Conservation (phyloP, 2,888 invertebrate species). For the Ophion obscuratus region DNA sequence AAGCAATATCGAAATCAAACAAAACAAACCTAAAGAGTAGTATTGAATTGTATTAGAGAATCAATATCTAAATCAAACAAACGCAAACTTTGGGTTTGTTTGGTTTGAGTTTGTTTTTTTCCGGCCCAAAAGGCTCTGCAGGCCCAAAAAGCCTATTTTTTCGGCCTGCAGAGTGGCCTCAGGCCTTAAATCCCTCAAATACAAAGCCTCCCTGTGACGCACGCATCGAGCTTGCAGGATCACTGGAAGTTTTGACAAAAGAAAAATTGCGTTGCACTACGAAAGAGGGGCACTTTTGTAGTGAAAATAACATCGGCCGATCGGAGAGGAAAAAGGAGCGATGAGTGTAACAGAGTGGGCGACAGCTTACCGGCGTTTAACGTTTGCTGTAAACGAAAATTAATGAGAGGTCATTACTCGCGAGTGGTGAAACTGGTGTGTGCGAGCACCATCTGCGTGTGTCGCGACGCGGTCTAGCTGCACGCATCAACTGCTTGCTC, state of each 20-base stretch:
- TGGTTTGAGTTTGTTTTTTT: too few species aligned
- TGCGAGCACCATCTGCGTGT: conserved; percentile 55
- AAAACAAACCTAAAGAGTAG: too few species aligned
- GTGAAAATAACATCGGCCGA: conserved; percentile 12
- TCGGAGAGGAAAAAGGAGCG: conserved; percentile 10
- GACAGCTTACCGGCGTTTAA: conserved; percentile 37
- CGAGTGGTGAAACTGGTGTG: conserved; percentile 25
- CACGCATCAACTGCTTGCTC: conserved; percentile 62
- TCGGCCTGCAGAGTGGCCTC: too few species aligned
- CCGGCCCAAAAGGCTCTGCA: too few species aligned
- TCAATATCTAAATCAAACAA: too few species aligned
- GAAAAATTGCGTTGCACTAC: neutral
- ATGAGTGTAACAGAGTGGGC: conserved; percentile 9
- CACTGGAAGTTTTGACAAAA: neutral
- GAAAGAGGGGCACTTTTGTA: neutral
- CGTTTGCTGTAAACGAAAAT: conserved; percentile 61
- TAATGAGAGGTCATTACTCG: conserved; percentile 62
- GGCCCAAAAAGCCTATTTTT: too few species aligned
- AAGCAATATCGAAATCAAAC: too few species aligned
- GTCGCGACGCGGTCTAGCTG: conserved; percentile 48
- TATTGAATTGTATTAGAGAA: too few species aligned
- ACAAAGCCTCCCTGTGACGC: neutral
- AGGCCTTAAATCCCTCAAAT: neutral
- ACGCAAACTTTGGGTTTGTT: too few species aligned
- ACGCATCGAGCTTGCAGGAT: neutral